phyloP scores from a whole-genome alignment of 2,888 invertebrate genomes.

The Mongoloraphidia duomilia region DNA sequence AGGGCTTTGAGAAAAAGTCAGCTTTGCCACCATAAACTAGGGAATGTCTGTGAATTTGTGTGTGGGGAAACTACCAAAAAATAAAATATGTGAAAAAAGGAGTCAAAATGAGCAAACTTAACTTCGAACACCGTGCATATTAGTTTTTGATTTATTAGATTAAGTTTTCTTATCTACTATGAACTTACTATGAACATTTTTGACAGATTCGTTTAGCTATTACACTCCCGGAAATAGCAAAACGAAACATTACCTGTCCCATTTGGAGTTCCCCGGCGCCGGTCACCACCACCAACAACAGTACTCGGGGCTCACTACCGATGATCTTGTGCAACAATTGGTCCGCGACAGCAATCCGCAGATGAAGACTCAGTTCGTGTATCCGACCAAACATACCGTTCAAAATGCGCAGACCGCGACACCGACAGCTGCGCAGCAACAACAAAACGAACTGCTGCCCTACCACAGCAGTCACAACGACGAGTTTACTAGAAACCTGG shows the following conservation, averaged over 20 bases:
- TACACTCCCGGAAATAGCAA: too few relatives aligned
- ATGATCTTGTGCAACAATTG: conserved; percentile 6
- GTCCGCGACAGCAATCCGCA: conserved; percentile 23
- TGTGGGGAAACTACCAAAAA: too few relatives aligned
- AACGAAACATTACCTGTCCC: not conserved
- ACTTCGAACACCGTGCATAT: too few relatives aligned
- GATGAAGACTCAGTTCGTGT: conserved; percentile 26
- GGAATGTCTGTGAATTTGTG: too few relatives aligned
- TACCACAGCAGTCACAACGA: conserved; percentile 20
- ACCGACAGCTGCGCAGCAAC: conserved; percentile 9
- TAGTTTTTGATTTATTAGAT: too few relatives aligned
- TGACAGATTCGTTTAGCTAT: too few relatives aligned
- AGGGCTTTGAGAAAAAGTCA: too few relatives aligned
- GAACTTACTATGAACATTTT: too few relatives aligned
- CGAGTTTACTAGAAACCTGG: conserved; percentile 31
- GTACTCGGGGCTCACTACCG: not conserved
- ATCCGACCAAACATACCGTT: conserved; percentile 29
- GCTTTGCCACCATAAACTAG: too few relatives aligned
- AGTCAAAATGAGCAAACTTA: too few relatives aligned
- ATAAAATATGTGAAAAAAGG: too few relatives aligned
- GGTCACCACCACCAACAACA: not conserved
- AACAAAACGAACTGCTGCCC: conserved; percentile 13
- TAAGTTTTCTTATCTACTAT: too few relatives aligned
- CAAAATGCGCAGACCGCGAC: conserved; percentile 25
- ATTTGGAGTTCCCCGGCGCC: not conserved